A percentile compares a stretch with the other conserved stretches of the same genome.
These are phyloP conservation scores for Lophura nycthemera DNA, from an alignment of 2,113 vertebrate genomes.

Conservation along the genomic window DNA sequence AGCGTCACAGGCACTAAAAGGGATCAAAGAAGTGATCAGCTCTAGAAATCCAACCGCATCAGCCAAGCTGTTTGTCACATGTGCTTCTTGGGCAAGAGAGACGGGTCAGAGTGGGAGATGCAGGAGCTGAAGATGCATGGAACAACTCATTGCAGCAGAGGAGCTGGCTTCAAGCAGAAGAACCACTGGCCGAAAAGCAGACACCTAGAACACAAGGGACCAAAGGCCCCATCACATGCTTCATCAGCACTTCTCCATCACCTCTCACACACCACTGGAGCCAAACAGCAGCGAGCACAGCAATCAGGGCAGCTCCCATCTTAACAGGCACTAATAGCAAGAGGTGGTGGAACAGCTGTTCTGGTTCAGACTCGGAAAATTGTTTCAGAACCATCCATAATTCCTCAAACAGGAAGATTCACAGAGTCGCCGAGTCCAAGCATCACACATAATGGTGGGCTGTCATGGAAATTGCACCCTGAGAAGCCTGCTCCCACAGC, in stretches of 20 bases:
- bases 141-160: background rate
- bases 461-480: background rate
- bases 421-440: fast-evolving
- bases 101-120: background rate
- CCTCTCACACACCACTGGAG: fast-evolving
- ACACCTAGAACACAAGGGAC: fast-evolving
- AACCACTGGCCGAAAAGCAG: background rate
- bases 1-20: background rate
- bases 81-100: background rate
- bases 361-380: background rate
- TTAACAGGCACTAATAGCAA: fast-evolving
- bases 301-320: background rate
- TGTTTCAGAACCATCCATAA: background rate
- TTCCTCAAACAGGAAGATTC: background rate
- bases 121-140: background rate
- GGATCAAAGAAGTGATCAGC: background rate
- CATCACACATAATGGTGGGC: background rate
- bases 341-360: background rate
- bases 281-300: background rate
- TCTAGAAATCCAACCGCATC: background rate
- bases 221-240: background rate
- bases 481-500: background rate
- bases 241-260: background rate
- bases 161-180: background rate
- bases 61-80: background rate